Base-by-base conservation (phyloP, 2,888 invertebrate genomes). In the Ophion costatus region DNA sequence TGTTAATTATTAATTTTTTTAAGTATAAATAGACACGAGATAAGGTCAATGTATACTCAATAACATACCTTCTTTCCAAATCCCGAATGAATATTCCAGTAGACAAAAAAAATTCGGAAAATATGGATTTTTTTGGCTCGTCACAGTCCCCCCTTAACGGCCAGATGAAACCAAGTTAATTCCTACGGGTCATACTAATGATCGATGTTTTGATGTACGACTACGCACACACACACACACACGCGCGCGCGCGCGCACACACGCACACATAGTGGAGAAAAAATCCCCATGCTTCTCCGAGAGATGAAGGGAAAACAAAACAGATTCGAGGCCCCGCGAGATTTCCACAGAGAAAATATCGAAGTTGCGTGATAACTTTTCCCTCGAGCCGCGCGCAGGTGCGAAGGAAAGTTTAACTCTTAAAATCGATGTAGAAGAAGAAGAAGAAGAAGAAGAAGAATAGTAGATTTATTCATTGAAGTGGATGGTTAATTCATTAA, bases 401-500 rank as follows among this genome's bases (percentile, higher is more conserved):
- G 24, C 59, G 61, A 61, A 57, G 75, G 20, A 33, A 79, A 71
- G 70, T 79, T 71, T 64, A 29, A 20, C 33, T 33, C 38, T 79
- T 51, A 51, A 63, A 70, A 79, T 79, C 63, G 79, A 61, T 63
- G 1, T 38, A 38, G 9, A 38, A 38, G 38, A 9, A 38, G 51
- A 45, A 29, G 63, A 67, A 67, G 42, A 67, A 64, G 5, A 61
- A 10, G 61, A 10, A 22, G 59, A 17, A n/a, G 42, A 38, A 63
- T 2, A 24, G 59, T 59, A n/a, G 57, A 71, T 71, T 70, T 64
- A 70, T 77, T 82, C 64, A 70, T 82, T 71, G 64, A 77, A 71
- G 38, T 66, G 76, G 69, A 82, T 69, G 69, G 69, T 75, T 75
- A 75, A 81, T 81, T 81, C 74, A 69, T 81, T 69, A 69, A 81